Conservation (phyloP, 2,797 vertebrate genomes). For the Gobionotothen gibberifrons region DNA sequence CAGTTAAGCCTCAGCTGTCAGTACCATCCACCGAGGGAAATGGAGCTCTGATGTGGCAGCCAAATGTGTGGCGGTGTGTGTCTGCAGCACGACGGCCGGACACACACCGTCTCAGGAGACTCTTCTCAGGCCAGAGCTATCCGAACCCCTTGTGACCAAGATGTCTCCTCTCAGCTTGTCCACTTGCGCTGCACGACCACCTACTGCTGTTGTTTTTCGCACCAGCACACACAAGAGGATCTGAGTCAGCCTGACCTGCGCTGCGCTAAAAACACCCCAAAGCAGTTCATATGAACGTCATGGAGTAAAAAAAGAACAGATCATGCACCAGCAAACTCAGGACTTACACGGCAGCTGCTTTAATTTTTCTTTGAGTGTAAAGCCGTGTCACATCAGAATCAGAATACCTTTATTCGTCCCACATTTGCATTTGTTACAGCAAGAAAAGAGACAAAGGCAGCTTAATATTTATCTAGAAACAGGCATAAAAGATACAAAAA, state of each 20-base stretch:
- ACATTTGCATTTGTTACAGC: too few species aligned
- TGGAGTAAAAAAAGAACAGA: background rate
- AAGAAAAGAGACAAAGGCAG: too few species aligned
- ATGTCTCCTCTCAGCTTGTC: constrained; percentile 35
- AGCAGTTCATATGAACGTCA: background rate
- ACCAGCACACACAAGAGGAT: background rate
- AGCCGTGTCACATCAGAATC: background rate
- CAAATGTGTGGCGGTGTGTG: constrained; percentile 19
- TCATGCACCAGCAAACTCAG: background rate
- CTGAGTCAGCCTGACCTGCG: constrained; percentile 25
- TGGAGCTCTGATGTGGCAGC: constrained; percentile 12
- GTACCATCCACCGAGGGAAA: constrained; percentile 9
- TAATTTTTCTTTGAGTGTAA: constrained; percentile 24
- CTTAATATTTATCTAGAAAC: too few species aligned
- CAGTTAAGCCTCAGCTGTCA: constrained; percentile 52
- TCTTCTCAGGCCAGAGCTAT: constrained; percentile 40
- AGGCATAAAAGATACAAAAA: too few species aligned
- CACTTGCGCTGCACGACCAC: constrained; percentile 19
- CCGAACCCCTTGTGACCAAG: constrained; percentile 24
- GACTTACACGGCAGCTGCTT: background rate
- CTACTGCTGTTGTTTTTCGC: constrained; percentile 11
- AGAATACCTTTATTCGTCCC: too few species aligned
- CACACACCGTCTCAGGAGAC: constrained; percentile 29
- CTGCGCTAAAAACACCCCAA: background rate
- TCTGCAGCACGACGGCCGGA: constrained; percentile 3